Evolutionary conservation across 2,888 invertebrate species (phyloP).

Genomic region (Seira sanloemensis): DNA sequence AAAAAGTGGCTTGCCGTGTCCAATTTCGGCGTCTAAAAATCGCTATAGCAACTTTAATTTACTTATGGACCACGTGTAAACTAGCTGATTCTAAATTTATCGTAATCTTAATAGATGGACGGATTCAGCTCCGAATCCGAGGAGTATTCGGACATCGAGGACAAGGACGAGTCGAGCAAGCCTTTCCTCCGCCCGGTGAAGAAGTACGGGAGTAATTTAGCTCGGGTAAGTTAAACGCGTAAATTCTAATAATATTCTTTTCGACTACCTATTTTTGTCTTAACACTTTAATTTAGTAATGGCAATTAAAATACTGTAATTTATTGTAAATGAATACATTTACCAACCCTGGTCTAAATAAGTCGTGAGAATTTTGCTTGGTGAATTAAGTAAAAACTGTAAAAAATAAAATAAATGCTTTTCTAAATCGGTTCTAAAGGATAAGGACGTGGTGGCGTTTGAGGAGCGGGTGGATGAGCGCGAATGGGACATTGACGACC

Average conservation of each 20-base stretch:
- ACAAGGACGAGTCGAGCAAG: conserved; percentile 36
- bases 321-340: too few species aligned
- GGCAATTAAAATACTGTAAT: too few species aligned
- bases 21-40: too few species aligned
- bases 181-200: conserved; percentile 40
- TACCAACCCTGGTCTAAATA: not conserved
- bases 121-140: conserved; percentile 6
- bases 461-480: conserved; percentile 53
- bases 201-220: conserved; percentile 41
- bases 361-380: not conserved
- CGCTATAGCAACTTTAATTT: too few species aligned
- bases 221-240: conserved; percentile 21
- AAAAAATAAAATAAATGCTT: too few species aligned
- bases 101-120: not conserved
- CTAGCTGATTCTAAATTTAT: too few species aligned
- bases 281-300: too few species aligned
- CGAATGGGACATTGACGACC: conserved; percentile 68
- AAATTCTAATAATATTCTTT: too few species aligned
- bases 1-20: too few species aligned
- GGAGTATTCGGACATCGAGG: conserved; percentile 22
- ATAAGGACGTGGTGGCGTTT: conserved; percentile 54
- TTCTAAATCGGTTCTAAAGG: too few species aligned
- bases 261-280: too few species aligned
- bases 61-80: too few species aligned
- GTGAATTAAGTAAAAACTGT: not conserved